Base-by-base conservation (phyloP, 1,140 invertebrate genomes). In the Calephelis virginiensis region DNA sequence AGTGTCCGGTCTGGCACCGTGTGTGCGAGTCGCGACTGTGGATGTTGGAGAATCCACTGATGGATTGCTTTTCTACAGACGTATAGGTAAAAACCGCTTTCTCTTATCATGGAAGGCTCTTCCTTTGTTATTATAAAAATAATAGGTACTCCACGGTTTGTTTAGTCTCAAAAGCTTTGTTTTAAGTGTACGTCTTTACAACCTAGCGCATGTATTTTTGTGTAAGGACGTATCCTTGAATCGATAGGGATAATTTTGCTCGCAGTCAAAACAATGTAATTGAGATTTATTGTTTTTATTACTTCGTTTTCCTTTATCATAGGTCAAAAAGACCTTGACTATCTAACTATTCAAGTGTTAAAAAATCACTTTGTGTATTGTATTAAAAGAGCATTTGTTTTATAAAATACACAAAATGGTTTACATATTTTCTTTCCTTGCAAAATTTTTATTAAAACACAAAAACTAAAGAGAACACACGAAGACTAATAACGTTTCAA, bases 31-130 rank as follows among this genome's bases (percentile, higher is more conserved):
- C 67, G 76, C 75, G 77, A 67, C 71, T 73, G 80, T 86, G 81
- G 79, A 76, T 83, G 84, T 77, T 69, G 75, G 76, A 81, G 80
- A 82, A 85, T 83, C 80, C 81, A 83, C 89, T 89, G 86, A 91
- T 91, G 89, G 87, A 91, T 89, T 91, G 86, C 87, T 89, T 87
- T 90, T 89, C 77, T 83, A 82, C 81, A 79, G 82, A 89, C 83
- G 80, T 91, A 81, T 91, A 91, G 89, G 89, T 91, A 91, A 89
- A 86, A 80, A 83, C 86, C 74, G 77, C 64, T 71, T 64, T 56
- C 63, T 53, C 50, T 40, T 64, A 64, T 40, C 37, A 50, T 53
- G 38, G 14, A 40, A 13, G 40, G 11, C n/a, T 61, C 17, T 64
- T 13, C 38, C 14, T 53, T 14, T 47, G 47, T 65, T 61, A 49